Conservation (phyloP, 2,888 invertebrate genomes). For the Pristionchus maxplancki region DNA sequence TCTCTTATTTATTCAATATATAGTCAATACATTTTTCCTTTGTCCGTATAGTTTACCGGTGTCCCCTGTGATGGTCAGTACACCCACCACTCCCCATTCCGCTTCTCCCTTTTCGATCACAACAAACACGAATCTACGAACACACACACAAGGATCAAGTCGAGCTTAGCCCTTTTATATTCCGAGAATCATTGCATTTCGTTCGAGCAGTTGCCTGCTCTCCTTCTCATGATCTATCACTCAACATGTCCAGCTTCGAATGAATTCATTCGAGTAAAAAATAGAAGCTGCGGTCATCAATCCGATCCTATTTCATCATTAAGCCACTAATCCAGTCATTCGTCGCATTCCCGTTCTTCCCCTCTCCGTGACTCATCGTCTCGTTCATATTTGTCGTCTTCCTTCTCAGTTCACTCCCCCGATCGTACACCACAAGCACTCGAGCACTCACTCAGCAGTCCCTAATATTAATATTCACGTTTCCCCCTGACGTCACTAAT, state of each 20-base stretch:
- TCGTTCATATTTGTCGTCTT: not conserved
- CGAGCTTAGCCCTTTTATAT: conserved; percentile 11
- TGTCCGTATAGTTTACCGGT: conserved; percentile 43
- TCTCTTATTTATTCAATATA: conserved; percentile 11
- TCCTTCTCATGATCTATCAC: conserved; percentile 15
- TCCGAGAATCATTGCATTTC: conserved; percentile 12
- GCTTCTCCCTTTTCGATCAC: not conserved
- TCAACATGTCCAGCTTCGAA: conserved; percentile 45
- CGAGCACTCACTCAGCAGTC: not conserved
- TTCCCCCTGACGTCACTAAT: not conserved
- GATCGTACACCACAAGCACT: not conserved
- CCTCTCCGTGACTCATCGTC: conserved; percentile 27
- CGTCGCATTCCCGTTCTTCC: conserved; percentile 14
- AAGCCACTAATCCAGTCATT: not conserved
- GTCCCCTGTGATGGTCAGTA: conserved; percentile 40
- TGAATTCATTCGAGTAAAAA: conserved; percentile 12
- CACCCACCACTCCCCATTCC: conserved; percentile 24
- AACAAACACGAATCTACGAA: conserved; percentile 3
- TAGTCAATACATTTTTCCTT: not conserved
- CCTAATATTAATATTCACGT: not conserved
- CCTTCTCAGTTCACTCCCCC: conserved; percentile 4
- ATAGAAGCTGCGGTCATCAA: conserved; percentile 35
- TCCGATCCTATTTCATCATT: conserved; percentile 10
- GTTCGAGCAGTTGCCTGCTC: not conserved
- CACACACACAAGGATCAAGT: conserved; percentile 6